A percentile compares a stretch with the other conserved stretches of the same genome.
phyloP scores from a whole-genome alignment of 2,888 invertebrate species.

The Drosophila falleni region DNA sequence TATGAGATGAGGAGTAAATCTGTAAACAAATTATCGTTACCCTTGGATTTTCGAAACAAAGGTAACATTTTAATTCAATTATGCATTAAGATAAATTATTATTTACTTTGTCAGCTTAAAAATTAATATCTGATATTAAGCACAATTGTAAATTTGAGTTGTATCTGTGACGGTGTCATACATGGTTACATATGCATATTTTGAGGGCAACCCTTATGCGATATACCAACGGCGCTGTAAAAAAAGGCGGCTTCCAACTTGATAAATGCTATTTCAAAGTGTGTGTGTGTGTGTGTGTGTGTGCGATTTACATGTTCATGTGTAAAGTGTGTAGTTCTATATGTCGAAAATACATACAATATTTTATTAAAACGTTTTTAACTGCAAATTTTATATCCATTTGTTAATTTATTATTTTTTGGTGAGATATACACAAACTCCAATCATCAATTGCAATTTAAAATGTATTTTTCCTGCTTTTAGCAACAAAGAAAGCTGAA shows the following conservation, averaged over 20 bases:
- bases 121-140: background rate
- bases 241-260: constrained; percentile 41
- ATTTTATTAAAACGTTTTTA: constrained; percentile 64
- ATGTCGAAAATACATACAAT: constrained; percentile 67
- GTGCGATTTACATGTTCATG: constrained; percentile 50
- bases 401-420: constrained; percentile 78
- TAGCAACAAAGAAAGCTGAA: constrained; percentile 78
- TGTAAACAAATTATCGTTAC: background rate
- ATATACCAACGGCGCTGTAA: constrained; percentile 41
- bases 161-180: background rate
- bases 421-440: constrained; percentile 55
- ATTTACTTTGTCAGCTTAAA: background rate
- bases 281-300: constrained; percentile 38
- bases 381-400: constrained; percentile 60
- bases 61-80: background rate
- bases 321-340: constrained; percentile 66
- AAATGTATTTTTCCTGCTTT: constrained; percentile 30
- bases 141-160: background rate
- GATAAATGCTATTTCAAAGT: constrained; percentile 23
- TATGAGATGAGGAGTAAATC: constrained; percentile 1
- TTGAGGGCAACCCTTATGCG: constrained; percentile 26
- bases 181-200: background rate
- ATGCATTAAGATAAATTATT: background rate
- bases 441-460: background rate
- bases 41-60: background rate